Base-by-base conservation (phyloP, 2,888 invertebrate genomes). In the Neoascia interrupta region DNA sequence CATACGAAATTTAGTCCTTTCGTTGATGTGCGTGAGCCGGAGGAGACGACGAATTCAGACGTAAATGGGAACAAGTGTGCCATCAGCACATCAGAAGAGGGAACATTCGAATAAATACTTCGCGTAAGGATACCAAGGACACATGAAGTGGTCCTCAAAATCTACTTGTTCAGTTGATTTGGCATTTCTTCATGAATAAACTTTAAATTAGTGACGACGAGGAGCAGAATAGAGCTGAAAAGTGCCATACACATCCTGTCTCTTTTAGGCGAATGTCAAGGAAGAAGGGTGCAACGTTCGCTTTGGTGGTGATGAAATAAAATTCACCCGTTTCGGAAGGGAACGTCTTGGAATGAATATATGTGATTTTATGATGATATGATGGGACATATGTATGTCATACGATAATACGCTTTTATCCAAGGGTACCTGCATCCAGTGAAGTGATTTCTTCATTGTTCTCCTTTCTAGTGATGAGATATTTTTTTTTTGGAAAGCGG, bases 161-260 rank as follows among this genome's bases (percentile, higher is more conserved):
- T 37, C 39, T 70, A n/a, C n/a, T n/a, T n/a, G n/a, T n/a, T 51
- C 43, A 47, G 39, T 37, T 63, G 56, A 63, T 51, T 43, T 70
- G 63, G 70, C 61, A 56, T 63, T 63, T 75, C 56, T 53, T 39
- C 70, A 63, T 75, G 75, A 75, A 63, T 75, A 58, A 63, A 63
- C 56, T 51, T 49, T 56, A 51, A 75, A 63, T 75, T 69, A 51
- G 19, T 21, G 41, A 56, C 31, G 21, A 13, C 4, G 41, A n/a
- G 11, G 28, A 53, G 23, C 21, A 5, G 43, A 11, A 11, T 19
- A 11, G 19, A 1, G 19, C 10, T 26, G 21, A 5, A 23, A 18
- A 41, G 43, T 34, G n/a, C 23, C 45, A 41, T 49, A 15, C 37
- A 5, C 15, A 5, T 43, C 34, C 19, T 47, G 21, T 23, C 31